Evolutionary conservation across 2,797 vertebrate species (phyloP), one percentile per base, ranked within the genome.

Genomic region (Anguilla marmorata): DNA sequence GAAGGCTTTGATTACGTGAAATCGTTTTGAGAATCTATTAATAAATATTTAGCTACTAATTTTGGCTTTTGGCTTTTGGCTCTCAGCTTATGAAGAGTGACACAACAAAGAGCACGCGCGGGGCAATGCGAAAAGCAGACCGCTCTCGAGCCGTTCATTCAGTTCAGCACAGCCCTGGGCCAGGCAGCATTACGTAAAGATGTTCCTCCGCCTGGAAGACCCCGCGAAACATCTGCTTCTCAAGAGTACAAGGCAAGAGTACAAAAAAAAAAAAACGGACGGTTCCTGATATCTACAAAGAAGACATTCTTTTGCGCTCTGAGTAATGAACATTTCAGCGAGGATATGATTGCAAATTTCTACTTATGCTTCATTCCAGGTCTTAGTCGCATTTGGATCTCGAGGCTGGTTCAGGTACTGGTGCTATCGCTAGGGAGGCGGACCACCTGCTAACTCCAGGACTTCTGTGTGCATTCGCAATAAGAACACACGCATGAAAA

Each of bases 381-480:
- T 69, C 87, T 45, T 86, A 80, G 74, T 82, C 72, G 74, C 84
- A 88, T 60, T 8, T 85, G 45, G 19, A 63, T 87, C 82, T 69
- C 19, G 41, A 52, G 33, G 58, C 58, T 66, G 84, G 72, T 90
- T 80, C 85, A 24, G 19, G 58, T 41, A 11, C 50, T 88, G 85
- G 85, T 63, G 80, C 83, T 63, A 52, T 89, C 88, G 76, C 80
- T 85, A 60, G 37, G 33, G 27, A 63, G 24, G 27, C 30, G 66
- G 84, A 86, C 52, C 87, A 88, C 87, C 87, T 85, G 84, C 33
- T 84, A 87, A 83, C 76, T 87, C 2, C 41, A 66, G 82, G 85
- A 87, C 89, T 89, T 89, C 89, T 87, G 87, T 86, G 87, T 89
- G 87, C 84, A 69, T 88, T 84, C 85, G 85, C 89, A 90, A 86